Evolutionary conservation across 2,888 invertebrate genomes (phyloP).

Genomic region (Linnaemya tessellans): DNA sequence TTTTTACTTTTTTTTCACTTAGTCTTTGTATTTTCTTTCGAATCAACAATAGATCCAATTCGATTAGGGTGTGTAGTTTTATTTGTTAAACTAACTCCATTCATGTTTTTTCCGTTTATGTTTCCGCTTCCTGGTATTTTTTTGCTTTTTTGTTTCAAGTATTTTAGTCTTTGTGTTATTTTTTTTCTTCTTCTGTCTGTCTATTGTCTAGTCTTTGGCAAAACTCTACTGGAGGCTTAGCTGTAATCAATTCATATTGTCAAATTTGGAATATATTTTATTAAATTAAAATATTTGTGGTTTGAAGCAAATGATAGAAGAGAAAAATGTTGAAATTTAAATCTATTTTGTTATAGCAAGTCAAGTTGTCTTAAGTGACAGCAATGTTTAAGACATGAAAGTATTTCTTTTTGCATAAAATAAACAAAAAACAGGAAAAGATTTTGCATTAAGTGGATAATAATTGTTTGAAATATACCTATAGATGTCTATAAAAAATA

Average conservation of each 20-base stretch:
- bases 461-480: neutral
- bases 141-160: neutral
- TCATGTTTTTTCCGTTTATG: constrained; percentile 72
- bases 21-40: neutral
- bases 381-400: neutral
- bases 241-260: constrained; percentile 65
- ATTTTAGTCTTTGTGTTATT: neutral
- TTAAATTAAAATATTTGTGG: constrained; percentile 61
- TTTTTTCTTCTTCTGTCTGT: constrained; percentile 60
- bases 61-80: constrained; percentile 64
- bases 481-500: neutral
- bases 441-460: neutral
- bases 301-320: neutral
- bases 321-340: constrained; percentile 21
- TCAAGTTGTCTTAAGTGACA: neutral
- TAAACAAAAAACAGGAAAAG: neutral
- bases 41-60: constrained; percentile 33
- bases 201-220: constrained; percentile 71
- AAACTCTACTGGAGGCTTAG: constrained; percentile 65
- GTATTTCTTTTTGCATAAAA: neutral
- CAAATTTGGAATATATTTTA: constrained; percentile 64
- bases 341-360: neutral
- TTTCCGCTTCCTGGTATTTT: constrained; percentile 62
- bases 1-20: constrained; percentile 11
- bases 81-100: constrained; percentile 67